These are phyloP conservation scores for Andrena trimmerana DNA, from an alignment of 2,888 invertebrate genomes.

Conservation along the genomic window DNA sequence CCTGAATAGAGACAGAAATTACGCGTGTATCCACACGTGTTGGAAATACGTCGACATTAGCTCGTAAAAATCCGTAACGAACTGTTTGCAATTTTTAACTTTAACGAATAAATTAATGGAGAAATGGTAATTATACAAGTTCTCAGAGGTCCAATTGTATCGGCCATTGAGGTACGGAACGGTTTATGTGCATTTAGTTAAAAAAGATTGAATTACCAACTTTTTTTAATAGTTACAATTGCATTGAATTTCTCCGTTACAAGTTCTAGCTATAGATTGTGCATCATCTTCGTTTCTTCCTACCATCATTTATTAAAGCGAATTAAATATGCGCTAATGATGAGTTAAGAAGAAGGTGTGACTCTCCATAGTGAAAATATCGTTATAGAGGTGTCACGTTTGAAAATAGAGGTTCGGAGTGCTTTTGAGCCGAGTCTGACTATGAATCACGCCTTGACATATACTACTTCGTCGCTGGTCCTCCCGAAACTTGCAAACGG, in stretches of 20 bases:
- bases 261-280: too few relatives aligned
- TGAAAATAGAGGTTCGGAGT: neutral
- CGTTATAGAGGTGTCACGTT: neutral
- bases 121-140: too few relatives aligned
- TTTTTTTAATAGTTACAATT: neutral
- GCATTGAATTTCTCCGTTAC: too few relatives aligned
- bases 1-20: neutral
- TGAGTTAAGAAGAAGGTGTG: too few relatives aligned
- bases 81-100: neutral
- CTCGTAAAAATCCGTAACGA: neutral
- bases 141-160: too few relatives aligned
- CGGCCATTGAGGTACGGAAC: too few relatives aligned
- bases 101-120: neutral
- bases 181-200: neutral
- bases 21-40: neutral
- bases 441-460: slow-evolving; percentile 4
- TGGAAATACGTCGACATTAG: neutral
- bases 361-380: too few relatives aligned
- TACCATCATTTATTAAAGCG: too few relatives aligned
- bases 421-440: slow-evolving; percentile 6
- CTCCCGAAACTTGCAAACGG: neutral
- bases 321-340: too few relatives aligned
- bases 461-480: slow-evolving; percentile 17
- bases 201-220: neutral
- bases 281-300: too few relatives aligned